Percentiles rank a stretch among this genome's conserved stretches.
Evolutionary conservation across 2,888 invertebrate genomes (phyloP).

Genomic region (Drosophila niveifrons): DNA sequence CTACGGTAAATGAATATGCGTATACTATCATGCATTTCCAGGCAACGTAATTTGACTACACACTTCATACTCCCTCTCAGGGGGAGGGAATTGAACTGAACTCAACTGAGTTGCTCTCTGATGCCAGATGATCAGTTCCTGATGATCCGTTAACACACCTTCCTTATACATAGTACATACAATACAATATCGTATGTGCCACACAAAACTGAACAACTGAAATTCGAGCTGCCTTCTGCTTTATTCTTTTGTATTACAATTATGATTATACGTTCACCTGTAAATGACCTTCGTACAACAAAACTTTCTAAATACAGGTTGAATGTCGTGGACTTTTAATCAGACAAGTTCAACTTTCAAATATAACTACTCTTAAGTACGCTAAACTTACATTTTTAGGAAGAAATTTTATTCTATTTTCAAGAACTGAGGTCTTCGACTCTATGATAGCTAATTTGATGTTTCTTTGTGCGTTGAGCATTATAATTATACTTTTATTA

Average conservation of each 20-base stretch:
- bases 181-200: neutral
- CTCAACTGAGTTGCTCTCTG: conserved; percentile 15
- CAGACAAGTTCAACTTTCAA: neutral
- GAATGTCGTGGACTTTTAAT: neutral
- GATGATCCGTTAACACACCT: conserved; percentile 58
- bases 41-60: conserved; percentile 78
- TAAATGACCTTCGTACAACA: conserved; percentile 22
- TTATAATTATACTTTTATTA: no score
- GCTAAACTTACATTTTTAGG: no score
- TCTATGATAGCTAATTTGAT: no score
- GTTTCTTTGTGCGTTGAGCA: no score
- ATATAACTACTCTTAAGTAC: neutral
- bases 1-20: conserved; percentile 72
- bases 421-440: no score
- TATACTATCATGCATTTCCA: conserved; percentile 66
- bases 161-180: neutral
- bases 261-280: conserved; percentile 3
- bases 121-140: conserved; percentile 51
- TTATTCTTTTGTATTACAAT: conserved; percentile 9
- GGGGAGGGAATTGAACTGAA: conserved; percentile 25
- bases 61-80: neutral
- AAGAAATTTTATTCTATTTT: no score
- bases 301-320: conserved; percentile 11
- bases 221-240: conserved; percentile 32
- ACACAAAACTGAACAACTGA: conserved; percentile 37